Evolutionary conservation across 2,113 vertebrate species (phyloP), one percentile per base, ranked within the genome.

Genomic region (Protomyctophum bolini): DNA sequence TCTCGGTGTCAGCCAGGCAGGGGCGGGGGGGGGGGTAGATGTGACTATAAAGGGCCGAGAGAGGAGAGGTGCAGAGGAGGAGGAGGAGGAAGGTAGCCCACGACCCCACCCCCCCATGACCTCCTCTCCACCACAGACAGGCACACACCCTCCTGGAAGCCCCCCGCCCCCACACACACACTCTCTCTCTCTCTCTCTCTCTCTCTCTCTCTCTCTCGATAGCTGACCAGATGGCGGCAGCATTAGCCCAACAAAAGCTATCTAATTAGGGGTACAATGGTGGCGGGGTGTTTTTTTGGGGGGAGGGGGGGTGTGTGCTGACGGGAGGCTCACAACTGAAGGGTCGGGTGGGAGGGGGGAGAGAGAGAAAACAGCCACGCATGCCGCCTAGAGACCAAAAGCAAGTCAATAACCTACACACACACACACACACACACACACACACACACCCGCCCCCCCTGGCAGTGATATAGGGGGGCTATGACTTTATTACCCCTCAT

Each of bases 401-500:
- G 77, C 68, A 2, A 75, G 81, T 87, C 88, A 85, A 87, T 82
- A 72, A 69, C 56, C 33, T 76, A 81, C 86, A 73, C 77, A 64
- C 57, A 58, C 57, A 58, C 21, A 49, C 49, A 29, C 49, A 29
- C 49, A 41, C 21, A 70, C 77, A 75, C 75, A 84, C 73, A 74
- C 77, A 14, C 70, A 68, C 73, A 6, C 62, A 59, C 69, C 72
- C 75, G 29, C 63, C 85, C 81, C 21, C 76, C 87, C 81, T 87
- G 82, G 84, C 86, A 90, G 79, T 90, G 91, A 91, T 90, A 90
- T 83, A 84, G 84, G 90, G 33, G 84, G 87, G 80, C 89, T 91
- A 92, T 92, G 93, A 93, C 92, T 95, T 94, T 90, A 94, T 94
- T 93, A 94, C 81, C 82, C 89, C 92, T 94, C 94, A 94, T 94